phyloP scores from a whole-genome alignment of 2,797 vertebrate genomes.

The Graptemys geographica region DNA sequence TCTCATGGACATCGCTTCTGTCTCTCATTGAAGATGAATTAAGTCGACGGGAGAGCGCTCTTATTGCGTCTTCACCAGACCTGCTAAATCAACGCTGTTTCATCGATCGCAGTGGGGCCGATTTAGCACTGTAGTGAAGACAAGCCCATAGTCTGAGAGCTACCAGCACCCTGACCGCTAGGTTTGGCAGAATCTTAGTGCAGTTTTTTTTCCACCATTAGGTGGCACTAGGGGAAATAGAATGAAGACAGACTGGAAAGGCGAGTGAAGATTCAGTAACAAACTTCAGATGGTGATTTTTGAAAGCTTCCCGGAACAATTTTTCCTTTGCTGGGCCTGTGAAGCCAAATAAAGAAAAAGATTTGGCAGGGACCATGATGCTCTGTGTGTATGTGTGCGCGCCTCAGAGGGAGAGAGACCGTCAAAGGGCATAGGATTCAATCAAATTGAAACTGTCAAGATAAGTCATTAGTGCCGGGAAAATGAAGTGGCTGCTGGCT shows the following conservation, averaged over 20 bases:
- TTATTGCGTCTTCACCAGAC: too few relatives aligned
- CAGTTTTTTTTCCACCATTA: constrained; percentile 6
- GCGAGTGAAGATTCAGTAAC: too few relatives aligned
- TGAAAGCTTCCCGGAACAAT: neutral
- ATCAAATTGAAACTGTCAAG: neutral
- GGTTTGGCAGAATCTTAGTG: neutral
- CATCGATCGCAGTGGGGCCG: fast-evolving
- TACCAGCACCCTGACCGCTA: neutral
- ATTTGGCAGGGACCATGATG: neutral
- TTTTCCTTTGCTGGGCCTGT: fast-evolving
- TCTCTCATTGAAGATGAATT: too few relatives aligned
- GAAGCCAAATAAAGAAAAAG: fast-evolving
- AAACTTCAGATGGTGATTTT: neutral
- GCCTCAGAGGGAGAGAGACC: neutral
- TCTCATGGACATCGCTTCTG: too few relatives aligned
- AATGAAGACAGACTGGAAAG: neutral
- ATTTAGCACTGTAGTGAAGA: too few relatives aligned
- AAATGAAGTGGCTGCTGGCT: neutral
- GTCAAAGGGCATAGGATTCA: neutral
- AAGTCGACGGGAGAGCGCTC: too few relatives aligned
- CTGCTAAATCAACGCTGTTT: too few relatives aligned
- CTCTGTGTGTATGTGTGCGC: fast-evolving
- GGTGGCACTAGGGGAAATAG: constrained; percentile 41
- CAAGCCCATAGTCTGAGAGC: fast-evolving
- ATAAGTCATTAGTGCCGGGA: neutral